Evolutionary conservation across 2,888 invertebrate genomes (phyloP).

Genomic region (Erpobdella octoculata): DNA sequence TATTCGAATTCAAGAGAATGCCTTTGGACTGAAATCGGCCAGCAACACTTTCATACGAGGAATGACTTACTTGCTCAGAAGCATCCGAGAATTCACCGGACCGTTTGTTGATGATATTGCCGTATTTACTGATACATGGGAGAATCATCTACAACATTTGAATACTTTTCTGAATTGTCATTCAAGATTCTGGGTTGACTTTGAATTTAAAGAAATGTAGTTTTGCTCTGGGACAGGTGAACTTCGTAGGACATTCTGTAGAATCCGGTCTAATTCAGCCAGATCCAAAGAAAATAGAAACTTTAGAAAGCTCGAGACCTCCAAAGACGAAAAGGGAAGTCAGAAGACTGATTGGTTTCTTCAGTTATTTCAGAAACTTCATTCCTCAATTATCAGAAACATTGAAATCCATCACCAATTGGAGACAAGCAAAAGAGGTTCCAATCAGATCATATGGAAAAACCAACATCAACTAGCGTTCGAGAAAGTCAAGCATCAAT

Average conservation of each 20-base stretch:
- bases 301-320: background rate
- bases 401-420: background rate
- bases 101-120: constrained; percentile 6
- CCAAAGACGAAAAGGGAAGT: background rate
- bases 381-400: background rate
- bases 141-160: background rate
- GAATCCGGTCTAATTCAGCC: background rate
- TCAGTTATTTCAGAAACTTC: background rate
- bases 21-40: constrained; percentile 7
- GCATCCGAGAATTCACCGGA: background rate
- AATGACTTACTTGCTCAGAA: background rate
- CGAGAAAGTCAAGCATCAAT: background rate
- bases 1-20: background rate
- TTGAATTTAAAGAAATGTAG: background rate
- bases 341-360: background rate
- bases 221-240: background rate
- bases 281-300: background rate
- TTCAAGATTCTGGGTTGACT: background rate
- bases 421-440: background rate
- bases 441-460: background rate
- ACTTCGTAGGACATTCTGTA: background rate
- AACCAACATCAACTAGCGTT: background rate
- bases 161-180: background rate
- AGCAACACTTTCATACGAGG: background rate
- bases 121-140: background rate